Evolutionary conservation across 2,113 vertebrate species (phyloP).

Genomic region (Myrmecobius fasciatus): DNA sequence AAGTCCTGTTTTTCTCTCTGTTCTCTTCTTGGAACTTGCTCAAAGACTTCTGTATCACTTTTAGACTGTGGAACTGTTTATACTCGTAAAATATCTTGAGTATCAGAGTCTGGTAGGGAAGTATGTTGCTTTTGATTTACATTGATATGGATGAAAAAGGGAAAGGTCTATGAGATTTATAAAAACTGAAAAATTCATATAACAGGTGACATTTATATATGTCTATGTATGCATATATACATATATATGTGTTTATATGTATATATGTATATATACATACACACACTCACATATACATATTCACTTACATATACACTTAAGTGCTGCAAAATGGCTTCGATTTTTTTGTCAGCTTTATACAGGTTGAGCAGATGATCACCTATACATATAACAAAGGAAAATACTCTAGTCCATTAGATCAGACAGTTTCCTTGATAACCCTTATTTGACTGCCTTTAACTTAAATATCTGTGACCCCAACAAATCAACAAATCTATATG

Average conservation of each 20-base stretch:
- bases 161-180: not conserved
- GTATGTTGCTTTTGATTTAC: not conserved
- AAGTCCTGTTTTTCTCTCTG: not conserved
- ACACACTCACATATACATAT: too few relatives aligned
- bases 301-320: too few relatives aligned
- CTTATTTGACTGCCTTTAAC: not conserved
- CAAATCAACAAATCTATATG: not conserved
- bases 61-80: not conserved
- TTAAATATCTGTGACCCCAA: not conserved
- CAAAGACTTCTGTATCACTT: not conserved
- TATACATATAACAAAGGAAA: not conserved
- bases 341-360: not conserved
- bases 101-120: not conserved
- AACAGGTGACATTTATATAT: not conserved
- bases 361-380: not conserved
- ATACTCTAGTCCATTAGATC: not conserved
- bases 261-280: too few relatives aligned
- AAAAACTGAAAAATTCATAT: not conserved
- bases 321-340: not conserved
- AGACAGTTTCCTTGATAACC: not conserved
- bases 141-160: not conserved
- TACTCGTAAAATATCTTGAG: not conserved
- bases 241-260: too few relatives aligned
- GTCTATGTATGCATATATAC: too few relatives aligned
- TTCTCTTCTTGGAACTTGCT: not conserved